Conservation (phyloP, 1,140 invertebrate species). For the Drosophila bocki region DNA sequence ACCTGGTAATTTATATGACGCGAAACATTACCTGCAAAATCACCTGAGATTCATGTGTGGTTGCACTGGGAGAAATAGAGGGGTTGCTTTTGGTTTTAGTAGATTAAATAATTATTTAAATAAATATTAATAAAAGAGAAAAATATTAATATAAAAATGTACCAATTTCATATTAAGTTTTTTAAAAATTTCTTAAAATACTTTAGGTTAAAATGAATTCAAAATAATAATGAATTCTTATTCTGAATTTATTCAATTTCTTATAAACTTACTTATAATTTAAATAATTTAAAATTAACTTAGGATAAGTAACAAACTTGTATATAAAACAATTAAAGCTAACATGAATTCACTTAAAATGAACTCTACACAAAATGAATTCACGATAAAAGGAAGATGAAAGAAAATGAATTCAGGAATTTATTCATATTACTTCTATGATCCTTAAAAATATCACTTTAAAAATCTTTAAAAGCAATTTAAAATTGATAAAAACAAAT, state of each 20-base stretch:
- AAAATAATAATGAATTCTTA: neutral
- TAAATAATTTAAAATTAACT: too few species aligned
- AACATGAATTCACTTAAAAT: neutral
- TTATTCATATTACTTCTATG: neutral
- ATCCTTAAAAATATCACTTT: neutral
- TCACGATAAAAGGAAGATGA: neutral
- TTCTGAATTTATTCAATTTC: too few species aligned
- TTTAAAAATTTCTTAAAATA: too few species aligned
- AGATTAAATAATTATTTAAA: neutral
- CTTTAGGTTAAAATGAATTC: too few species aligned
- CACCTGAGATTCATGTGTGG: constrained; percentile 39
- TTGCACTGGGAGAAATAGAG: constrained; percentile 11
- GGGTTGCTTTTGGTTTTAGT: neutral
- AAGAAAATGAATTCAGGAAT: neutral
- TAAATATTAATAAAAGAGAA: neutral
- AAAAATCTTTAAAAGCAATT: neutral
- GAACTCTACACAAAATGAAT: neutral
- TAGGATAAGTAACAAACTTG: neutral
- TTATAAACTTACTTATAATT: too few species aligned
- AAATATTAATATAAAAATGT: neutral
- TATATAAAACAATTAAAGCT: neutral
- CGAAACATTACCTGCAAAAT: constrained; percentile 24
- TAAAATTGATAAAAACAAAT: neutral
- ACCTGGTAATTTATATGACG: constrained; percentile 37
- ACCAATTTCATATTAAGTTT: too few species aligned